A percentile compares a stretch with the other conserved stretches of the same genome.
phyloP scores from a whole-genome alignment of 2,888 invertebrate species.

The Pelosia muscerda region DNA sequence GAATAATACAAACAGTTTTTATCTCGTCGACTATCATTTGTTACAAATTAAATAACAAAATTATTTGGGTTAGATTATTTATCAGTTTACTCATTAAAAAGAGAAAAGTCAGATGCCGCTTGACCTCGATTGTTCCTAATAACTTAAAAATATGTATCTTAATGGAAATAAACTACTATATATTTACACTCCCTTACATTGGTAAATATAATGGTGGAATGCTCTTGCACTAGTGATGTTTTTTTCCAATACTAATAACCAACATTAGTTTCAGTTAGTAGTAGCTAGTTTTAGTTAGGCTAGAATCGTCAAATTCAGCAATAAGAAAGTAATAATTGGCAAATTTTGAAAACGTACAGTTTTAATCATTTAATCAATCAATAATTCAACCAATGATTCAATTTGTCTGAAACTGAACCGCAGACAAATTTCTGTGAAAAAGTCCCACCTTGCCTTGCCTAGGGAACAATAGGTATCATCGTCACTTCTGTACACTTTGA shows the following conservation, averaged over 20 bases:
- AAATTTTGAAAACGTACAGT: too few species aligned
- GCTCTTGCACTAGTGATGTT: background rate
- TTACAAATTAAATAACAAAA: background rate
- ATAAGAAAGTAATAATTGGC: too few species aligned
- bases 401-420: too few species aligned
- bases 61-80: conserved; percentile 4
- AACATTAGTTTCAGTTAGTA: too few species aligned
- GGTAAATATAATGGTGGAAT: background rate
- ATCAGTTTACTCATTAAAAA: background rate
- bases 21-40: conserved; percentile 11
- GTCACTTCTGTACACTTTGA: too few species aligned
- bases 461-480: too few species aligned
- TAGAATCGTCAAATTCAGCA: too few species aligned
- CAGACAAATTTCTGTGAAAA: too few species aligned
- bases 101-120: conserved; percentile 13
- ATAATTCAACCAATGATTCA: too few species aligned
- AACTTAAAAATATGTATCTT: conserved; percentile 19
- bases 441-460: too few species aligned
- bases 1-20: conserved; percentile 8
- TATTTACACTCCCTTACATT: background rate
- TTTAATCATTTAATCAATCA: too few species aligned
- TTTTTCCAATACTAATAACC: background rate
- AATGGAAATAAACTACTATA: conserved; percentile 1
- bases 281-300: too few species aligned
- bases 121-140: conserved; percentile 22